Conservation (phyloP, 23 tunicate species). For the Halocynthia aurantium region DNA sequence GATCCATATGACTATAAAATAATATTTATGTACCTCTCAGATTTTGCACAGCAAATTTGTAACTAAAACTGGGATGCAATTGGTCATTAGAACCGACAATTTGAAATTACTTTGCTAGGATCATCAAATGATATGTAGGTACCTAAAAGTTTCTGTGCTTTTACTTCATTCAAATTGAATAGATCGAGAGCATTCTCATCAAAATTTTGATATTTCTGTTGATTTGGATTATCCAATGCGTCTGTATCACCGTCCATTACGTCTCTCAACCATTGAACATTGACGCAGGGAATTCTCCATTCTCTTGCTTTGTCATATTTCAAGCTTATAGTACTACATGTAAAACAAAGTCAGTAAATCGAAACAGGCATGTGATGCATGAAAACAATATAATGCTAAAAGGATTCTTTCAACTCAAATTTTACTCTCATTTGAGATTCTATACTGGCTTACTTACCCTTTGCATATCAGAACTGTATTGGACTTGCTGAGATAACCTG, state of each 20-base stretch:
- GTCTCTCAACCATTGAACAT: conserved; percentile 78
- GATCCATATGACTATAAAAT: too few species aligned
- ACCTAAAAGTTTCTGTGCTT: conserved; percentile 16
- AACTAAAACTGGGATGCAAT: too few species aligned
- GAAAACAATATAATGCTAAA: background rate
- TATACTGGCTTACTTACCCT: conserved; percentile 33
- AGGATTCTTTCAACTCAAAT: background rate
- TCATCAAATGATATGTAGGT: background rate
- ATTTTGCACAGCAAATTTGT: too few species aligned
- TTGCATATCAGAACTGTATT: conserved; percentile 62
- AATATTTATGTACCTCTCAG: too few species aligned
- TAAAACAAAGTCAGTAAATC: too few species aligned
- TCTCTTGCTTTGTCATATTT: conserved; percentile 69
- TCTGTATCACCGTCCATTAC: conserved; percentile 38
- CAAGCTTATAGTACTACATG: conserved; percentile 31
- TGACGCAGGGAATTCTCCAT: conserved; percentile 64
- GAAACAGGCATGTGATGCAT: background rate
- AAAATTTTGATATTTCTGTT: conserved; percentile 47
- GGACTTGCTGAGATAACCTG: conserved; percentile 41
- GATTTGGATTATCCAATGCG: conserved; percentile 19
- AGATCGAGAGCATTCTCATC: conserved; percentile 16
- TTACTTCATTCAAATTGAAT: conserved; percentile 4
- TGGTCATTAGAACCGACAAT: too few species aligned
- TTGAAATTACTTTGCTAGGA: too few species aligned
- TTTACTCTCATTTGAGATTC: background rate